phyloP scores from a whole-genome alignment of 2,797 vertebrate genomes.

The Galago senegalensis region DNA sequence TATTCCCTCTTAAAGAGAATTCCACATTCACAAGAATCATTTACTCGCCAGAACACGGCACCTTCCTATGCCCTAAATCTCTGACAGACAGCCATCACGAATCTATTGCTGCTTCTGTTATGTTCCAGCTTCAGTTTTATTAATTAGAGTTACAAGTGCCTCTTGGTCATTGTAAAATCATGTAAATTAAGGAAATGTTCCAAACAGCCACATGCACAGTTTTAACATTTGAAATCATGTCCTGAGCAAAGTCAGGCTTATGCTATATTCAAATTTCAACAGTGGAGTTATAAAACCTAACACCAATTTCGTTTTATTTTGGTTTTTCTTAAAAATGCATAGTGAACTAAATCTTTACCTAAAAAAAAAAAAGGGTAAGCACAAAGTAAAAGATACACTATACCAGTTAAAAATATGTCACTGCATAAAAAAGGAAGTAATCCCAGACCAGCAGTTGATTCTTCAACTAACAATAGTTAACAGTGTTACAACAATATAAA shows the following conservation, averaged over 20 bases:
- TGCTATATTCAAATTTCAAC: not conserved
- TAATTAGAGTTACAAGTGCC: rapidly evolving
- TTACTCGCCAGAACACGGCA: not conserved
- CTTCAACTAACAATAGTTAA: not conserved
- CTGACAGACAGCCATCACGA: not conserved
- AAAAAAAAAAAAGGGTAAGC: not conserved
- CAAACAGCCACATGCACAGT: not conserved
- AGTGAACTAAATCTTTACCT: not conserved
- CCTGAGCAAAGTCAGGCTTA: not conserved
- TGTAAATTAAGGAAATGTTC: not conserved
- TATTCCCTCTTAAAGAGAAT: not conserved
- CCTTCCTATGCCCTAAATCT: not conserved
- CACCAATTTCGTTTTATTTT: not conserved
- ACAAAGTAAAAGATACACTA: not conserved
- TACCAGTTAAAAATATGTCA: not conserved
- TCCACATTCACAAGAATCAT: not conserved
- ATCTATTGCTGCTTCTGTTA: not conserved
- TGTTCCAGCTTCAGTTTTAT: not conserved
- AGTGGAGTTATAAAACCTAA: not conserved
- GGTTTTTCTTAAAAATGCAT: not conserved
- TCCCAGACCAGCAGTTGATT: not conserved
- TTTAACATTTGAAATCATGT: not conserved
- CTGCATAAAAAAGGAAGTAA: not conserved
- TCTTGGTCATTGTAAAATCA: not conserved
- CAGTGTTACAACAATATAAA: not conserved